Evolutionary conservation across 2,113 vertebrate species (phyloP).

Genomic region (Martes martes): DNA sequence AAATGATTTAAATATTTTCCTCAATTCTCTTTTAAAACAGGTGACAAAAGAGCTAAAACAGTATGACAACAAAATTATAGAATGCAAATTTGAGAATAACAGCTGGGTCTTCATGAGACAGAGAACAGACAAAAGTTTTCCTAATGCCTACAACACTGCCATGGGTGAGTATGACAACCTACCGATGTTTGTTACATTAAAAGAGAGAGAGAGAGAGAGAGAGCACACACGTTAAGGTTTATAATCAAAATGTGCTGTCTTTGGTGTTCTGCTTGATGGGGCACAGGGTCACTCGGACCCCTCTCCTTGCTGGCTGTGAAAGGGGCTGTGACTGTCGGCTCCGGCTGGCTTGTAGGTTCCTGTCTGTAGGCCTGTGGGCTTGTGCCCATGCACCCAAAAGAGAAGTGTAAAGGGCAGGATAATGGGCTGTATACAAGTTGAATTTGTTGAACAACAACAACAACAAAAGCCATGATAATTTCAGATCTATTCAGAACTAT

Average conservation of each 20-base stretch:
- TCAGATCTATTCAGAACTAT: constrained; percentile 74
- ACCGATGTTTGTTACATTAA: neutral
- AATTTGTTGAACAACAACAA: constrained; percentile 70
- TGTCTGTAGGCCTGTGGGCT: neutral
- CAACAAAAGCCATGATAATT: constrained; percentile 66
- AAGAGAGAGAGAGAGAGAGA: neutral
- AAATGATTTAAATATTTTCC: constrained; percentile 64
- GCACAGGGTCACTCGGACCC: neutral
- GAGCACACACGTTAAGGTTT: neutral
- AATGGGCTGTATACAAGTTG: constrained; percentile 39
- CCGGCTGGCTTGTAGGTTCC: neutral
- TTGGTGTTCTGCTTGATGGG: neutral
- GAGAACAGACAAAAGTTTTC: constrained; percentile 98
- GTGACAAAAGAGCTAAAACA: constrained; percentile 96
- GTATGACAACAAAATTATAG: constrained; percentile 99
- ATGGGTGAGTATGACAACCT: constrained; percentile 89
- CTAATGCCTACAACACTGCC: constrained; percentile 97
- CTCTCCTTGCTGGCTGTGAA: neutral
- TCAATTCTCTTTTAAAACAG: constrained; percentile 81
- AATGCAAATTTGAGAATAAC: constrained; percentile 97
- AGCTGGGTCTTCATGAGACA: constrained; percentile 99
- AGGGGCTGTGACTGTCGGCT: neutral
- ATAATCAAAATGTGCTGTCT: neutral
- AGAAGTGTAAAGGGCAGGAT: constrained; percentile 40
- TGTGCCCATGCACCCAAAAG: neutral